Conservation (phyloP, 2,888 invertebrate species). For the Xanthorhoe designata region DNA sequence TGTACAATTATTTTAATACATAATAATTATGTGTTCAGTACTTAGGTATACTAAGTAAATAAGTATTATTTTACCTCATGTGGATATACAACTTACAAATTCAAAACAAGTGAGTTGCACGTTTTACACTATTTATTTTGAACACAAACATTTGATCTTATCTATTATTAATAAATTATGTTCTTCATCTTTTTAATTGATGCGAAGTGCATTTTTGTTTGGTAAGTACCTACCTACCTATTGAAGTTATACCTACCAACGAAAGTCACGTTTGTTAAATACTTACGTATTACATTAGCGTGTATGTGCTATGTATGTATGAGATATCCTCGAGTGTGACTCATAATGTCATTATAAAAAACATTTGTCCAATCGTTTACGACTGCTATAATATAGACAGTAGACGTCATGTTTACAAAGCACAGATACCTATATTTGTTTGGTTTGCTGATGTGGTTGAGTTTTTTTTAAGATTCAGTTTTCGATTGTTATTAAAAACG, state of each 20-base stretch:
- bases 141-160: too few species aligned
- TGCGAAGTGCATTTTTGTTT: background rate
- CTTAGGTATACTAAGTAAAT: too few species aligned
- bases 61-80: too few species aligned
- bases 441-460: background rate
- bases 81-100: too few species aligned
- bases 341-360: background rate
- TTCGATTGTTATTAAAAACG: too few species aligned
- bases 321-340: background rate
- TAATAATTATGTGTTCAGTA: too few species aligned
- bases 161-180: too few species aligned
- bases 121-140: background rate
- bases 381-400: background rate
- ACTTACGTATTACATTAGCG: constrained; percentile 25
- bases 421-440: background rate
- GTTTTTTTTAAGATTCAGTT: too few species aligned
- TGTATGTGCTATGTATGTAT: constrained; percentile 2
- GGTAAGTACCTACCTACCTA: too few species aligned
- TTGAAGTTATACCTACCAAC: background rate
- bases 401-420: background rate
- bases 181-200: background rate
- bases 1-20: too few species aligned
- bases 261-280: background rate
- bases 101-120: too few species aligned
- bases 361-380: constrained; percentile 1